Conservation (phyloP, 2,888 invertebrate genomes). For the Actias luna region DNA sequence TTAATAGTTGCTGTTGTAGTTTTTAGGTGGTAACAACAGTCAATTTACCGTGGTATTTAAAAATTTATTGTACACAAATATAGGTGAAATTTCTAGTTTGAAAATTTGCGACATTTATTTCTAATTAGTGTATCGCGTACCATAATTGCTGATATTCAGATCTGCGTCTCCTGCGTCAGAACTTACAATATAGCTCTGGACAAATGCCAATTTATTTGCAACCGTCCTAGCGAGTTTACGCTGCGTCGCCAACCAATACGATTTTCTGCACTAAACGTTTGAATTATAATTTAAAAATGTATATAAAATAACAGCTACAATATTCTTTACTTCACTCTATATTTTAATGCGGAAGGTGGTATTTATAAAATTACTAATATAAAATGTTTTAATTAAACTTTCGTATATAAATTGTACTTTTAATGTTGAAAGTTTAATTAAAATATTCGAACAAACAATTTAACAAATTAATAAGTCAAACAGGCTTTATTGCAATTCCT, state of each 20-base stretch:
- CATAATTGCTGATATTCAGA: constrained; percentile 34
- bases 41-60: too few relatives aligned
- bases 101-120: constrained; percentile 9
- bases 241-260: constrained; percentile 21
- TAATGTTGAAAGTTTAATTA: neutral
- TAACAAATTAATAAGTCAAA: constrained; percentile 29
- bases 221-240: constrained; percentile 10
- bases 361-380: too few relatives aligned
- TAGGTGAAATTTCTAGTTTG: neutral
- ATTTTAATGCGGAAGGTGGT: neutral
- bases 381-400: neutral
- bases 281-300: too few relatives aligned
- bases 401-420: constrained; percentile 10
- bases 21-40: too few relatives aligned
- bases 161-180: constrained; percentile 32
- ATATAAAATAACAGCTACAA: neutral
- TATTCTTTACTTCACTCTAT: neutral
- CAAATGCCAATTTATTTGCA: constrained; percentile 41
- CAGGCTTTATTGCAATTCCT: constrained; percentile 30
- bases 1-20: too few relatives aligned
- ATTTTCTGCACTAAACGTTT: constrained; percentile 35
- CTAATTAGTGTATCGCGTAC: constrained; percentile 18
- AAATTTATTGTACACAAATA: too few relatives aligned
- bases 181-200: constrained; percentile 46
- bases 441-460: constrained; percentile 23